phyloP scores from a whole-genome alignment of 2,113 vertebrate genomes.

The Poeciliopsis occidentalis region DNA sequence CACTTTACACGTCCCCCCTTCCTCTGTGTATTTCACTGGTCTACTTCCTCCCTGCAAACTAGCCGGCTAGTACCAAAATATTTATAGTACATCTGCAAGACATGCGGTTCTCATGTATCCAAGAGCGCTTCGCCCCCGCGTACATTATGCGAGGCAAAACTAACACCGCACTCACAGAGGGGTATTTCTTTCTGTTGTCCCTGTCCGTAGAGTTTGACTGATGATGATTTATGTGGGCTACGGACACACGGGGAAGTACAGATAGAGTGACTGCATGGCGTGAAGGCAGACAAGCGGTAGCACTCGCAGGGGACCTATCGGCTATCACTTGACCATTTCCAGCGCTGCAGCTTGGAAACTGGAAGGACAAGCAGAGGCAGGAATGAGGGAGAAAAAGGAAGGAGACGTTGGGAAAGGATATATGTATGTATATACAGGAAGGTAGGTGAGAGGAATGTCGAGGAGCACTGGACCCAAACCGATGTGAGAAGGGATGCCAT shows the following conservation, averaged over 20 bases:
- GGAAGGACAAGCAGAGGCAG: constrained; percentile 17
- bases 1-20: constrained; percentile 79
- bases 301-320: constrained; percentile 68
- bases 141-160: constrained; percentile 79
- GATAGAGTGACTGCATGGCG: constrained; percentile 54
- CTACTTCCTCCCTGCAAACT: constrained; percentile 80
- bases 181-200: constrained; percentile 68
- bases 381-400: constrained; percentile 49
- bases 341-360: constrained; percentile 34
- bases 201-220: constrained; percentile 56
- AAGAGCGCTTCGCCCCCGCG: constrained; percentile 65
- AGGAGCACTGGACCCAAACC: constrained; percentile 52
- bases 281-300: constrained; percentile 47
- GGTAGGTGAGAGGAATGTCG: constrained; percentile 49
- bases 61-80: constrained; percentile 82
- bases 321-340: constrained; percentile 60
- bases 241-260: constrained; percentile 53
- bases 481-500: constrained; percentile 32
- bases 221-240: constrained; percentile 77
- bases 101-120: constrained; percentile 81
- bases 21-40: constrained; percentile 78
- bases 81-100: constrained; percentile 82
- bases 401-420: constrained; percentile 40
- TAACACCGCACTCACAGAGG: constrained; percentile 78
- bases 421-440: constrained; percentile 42